phyloP scores from a whole-genome alignment of 2,888 invertebrate species.

The Campoletis raptor region DNA sequence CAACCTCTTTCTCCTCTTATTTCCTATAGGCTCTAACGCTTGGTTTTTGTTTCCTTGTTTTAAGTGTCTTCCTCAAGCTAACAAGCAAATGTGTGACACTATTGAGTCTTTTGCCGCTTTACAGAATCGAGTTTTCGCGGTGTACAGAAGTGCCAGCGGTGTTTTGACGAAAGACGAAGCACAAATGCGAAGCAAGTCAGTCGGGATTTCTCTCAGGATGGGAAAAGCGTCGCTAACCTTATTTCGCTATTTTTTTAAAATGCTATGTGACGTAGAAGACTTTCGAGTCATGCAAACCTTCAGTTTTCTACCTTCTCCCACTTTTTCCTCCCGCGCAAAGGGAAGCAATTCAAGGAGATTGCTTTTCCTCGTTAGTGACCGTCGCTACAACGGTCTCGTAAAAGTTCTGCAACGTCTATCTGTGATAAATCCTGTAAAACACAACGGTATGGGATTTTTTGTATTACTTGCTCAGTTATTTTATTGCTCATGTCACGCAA shows the following conservation, averaged over 20 bases:
- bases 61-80: conserved; percentile 61
- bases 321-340: neutral
- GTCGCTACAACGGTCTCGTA: conserved; percentile 16
- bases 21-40: neutral
- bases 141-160: neutral
- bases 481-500: neutral
- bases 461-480: conserved; percentile 16
- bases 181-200: conserved; percentile 23
- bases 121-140: conserved; percentile 39
- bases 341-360: conserved; percentile 48
- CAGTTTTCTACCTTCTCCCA: neutral
- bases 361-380: conserved; percentile 58
- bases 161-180: conserved; percentile 18
- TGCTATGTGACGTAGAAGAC: conserved; percentile 12
- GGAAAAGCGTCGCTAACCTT: conserved; percentile 52
- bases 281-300: neutral
- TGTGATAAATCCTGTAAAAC: neutral
- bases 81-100: conserved; percentile 53
- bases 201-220: conserved; percentile 39
- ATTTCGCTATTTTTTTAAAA: conserved; percentile 34
- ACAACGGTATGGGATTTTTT: neutral
- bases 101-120: conserved; percentile 17
- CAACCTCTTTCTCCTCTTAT: neutral
- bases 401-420: conserved; percentile 1
- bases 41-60: neutral